Conservation (phyloP, 1,140 invertebrate genomes). For the Lepidurus couesii region DNA sequence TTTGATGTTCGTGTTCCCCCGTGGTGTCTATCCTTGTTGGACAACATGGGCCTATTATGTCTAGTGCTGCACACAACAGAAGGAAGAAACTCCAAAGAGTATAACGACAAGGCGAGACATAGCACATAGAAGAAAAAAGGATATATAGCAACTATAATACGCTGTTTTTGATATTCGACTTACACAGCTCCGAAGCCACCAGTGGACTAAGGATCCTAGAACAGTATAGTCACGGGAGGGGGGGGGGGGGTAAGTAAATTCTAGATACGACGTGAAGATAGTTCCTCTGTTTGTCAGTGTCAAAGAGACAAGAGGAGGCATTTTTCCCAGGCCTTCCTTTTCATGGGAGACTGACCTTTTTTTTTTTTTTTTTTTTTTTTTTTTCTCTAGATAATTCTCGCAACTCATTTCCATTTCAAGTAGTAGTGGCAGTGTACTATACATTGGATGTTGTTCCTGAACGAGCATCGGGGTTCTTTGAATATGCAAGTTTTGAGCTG, state of each 20-base stretch:
- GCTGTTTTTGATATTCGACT: not conserved
- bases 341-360: conserved; percentile 1
- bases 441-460: not conserved
- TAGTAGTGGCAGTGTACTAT: not conserved
- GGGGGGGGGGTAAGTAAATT: not conserved
- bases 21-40: conserved; percentile 14
- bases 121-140: too few relatives aligned
- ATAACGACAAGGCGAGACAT: too few relatives aligned
- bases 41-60: not conserved
- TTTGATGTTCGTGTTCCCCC: not conserved
- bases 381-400: not conserved
- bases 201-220: not conserved
- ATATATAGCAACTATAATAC: too few relatives aligned
- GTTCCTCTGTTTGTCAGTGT: not conserved
- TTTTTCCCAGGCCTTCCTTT: conserved; percentile 2
- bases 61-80: not conserved
- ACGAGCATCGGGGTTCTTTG: not conserved
- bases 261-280: not conserved
- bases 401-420: conserved; percentile 1
- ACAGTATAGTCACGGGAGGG: not conserved
- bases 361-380: not conserved
- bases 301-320: not conserved
- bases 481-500: conserved; percentile 14
- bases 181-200: not conserved
- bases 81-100: not conserved